A percentile compares a stretch with the other conserved stretches of the same genome.
Conservation (phyloP, 2,113 vertebrate genomes). For the Psophia crepitans region DNA sequence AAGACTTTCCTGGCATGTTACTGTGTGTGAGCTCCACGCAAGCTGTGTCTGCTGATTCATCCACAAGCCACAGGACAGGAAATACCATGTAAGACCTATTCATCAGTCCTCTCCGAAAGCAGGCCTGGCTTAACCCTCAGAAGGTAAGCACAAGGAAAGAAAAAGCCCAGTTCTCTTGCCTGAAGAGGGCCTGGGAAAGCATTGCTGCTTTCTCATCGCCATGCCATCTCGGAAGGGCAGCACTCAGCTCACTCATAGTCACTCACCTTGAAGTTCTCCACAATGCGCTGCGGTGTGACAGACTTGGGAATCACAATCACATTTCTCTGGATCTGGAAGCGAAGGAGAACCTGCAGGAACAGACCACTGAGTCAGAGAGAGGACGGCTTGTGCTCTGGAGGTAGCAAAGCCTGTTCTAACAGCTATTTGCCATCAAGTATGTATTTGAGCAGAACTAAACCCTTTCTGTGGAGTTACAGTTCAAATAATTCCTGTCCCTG, state of each 20-base stretch:
- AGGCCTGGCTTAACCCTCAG: not conserved
- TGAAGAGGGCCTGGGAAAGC: not conserved
- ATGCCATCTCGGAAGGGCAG: not conserved
- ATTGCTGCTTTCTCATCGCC: not conserved
- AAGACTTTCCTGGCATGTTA: not conserved
- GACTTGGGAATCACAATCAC: constrained; percentile 90
- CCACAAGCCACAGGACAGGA: not conserved
- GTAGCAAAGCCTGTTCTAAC: not conserved
- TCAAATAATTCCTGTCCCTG: not conserved
- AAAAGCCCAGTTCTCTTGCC: not conserved
- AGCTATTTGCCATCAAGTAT: not conserved
- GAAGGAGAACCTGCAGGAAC: constrained; percentile 83
- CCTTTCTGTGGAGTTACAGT: not conserved
- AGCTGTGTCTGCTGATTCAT: not conserved
- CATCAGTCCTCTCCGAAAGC: not conserved
- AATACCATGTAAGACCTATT: not conserved
- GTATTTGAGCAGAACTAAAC: not conserved
- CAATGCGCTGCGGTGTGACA: constrained; percentile 83
- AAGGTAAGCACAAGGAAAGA: not conserved
- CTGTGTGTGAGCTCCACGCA: not conserved
- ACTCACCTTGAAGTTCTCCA: constrained; percentile 87
- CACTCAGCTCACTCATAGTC: not conserved
- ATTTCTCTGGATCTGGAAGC: constrained; percentile 88
- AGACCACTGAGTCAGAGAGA: not conserved
- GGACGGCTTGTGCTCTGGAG: not conserved